These are phyloP conservation scores for Alosa alosa DNA, from an alignment of 2,113 vertebrate genomes.

Conservation along the genomic window DNA sequence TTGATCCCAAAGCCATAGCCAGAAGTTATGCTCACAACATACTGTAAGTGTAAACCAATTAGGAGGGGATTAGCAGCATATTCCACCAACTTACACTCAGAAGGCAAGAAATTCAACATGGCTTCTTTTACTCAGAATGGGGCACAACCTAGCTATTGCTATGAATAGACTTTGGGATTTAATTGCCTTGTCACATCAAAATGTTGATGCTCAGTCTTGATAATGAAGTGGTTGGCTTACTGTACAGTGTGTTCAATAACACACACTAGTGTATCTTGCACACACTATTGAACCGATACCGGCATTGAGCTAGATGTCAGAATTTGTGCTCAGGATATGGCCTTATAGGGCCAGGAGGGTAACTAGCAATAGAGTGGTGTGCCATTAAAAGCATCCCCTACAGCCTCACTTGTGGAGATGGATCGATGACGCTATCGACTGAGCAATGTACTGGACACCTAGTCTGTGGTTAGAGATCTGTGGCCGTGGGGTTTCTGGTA, in stretches of 20 bases:
- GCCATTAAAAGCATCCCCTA: not conserved
- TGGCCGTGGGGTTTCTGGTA: not conserved
- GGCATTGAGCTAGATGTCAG: not conserved
- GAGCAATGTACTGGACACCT: not conserved
- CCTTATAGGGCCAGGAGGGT: not conserved
- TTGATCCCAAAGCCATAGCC: not conserved
- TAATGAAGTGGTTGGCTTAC: not conserved
- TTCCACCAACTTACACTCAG: not conserved
- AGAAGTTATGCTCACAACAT: not conserved
- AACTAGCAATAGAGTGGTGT: not conserved
- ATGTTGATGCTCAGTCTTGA: not conserved
- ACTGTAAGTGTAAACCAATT: not conserved
- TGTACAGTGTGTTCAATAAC: not conserved
- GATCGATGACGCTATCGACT: not conserved
- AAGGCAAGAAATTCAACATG: not conserved
- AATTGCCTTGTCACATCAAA: not conserved
- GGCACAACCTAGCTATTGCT: not conserved
- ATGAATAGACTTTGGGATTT: not conserved
- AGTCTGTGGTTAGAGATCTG: not conserved
- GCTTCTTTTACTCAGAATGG: not conserved
- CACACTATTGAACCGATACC: not conserved
- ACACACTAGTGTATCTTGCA: not conserved
- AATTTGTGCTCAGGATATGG: not conserved
- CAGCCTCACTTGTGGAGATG: not conserved
- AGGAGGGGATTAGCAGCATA: not conserved